These are phyloP conservation scores for Falcaria lacertinaria DNA, from an alignment of 2,888 invertebrate species.

Conservation along the genomic window DNA sequence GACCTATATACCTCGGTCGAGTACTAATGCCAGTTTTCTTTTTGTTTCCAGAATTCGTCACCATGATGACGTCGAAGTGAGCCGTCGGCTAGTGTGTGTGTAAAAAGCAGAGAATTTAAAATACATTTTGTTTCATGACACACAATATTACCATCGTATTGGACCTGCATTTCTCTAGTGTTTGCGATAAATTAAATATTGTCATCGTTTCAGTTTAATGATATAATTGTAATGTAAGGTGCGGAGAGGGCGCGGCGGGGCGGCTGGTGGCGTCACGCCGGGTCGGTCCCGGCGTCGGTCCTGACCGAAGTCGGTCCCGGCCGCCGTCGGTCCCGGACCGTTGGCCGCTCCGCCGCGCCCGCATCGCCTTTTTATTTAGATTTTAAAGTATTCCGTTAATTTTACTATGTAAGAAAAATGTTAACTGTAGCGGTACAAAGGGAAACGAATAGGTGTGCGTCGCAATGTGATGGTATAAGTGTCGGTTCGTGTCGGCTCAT, in stretches of 20 bases:
- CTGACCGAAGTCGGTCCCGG: slow-evolving; percentile 2
- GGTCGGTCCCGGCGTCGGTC: slow-evolving; percentile 4
- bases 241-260: slow-evolving; percentile 27
- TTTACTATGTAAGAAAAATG: slow-evolving; percentile 72
- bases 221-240: slow-evolving; percentile 44
- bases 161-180: slow-evolving; percentile 82
- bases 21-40: slow-evolving; percentile 29
- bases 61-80: slow-evolving; percentile 99
- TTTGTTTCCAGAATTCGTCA: slow-evolving; percentile 93
- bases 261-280: neutral
- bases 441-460: slow-evolving; percentile 69
- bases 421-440: slow-evolving; percentile 73
- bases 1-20: too few relatives aligned
- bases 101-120: slow-evolving; percentile 81
- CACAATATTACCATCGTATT: slow-evolving; percentile 81
- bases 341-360: slow-evolving; percentile 16
- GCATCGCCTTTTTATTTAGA: slow-evolving; percentile 66
- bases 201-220: slow-evolving; percentile 76
- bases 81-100: slow-evolving; percentile 84
- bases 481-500: slow-evolving; percentile 56
- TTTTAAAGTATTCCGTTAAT: slow-evolving; percentile 79
- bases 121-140: slow-evolving; percentile 82
- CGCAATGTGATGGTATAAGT: slow-evolving; percentile 64
- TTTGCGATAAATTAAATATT: slow-evolving; percentile 79
- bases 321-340: slow-evolving; percentile 9